These are phyloP conservation scores for Lissonota sp. DNA, from an alignment of 2,888 invertebrate species.

Conservation along the genomic window DNA sequence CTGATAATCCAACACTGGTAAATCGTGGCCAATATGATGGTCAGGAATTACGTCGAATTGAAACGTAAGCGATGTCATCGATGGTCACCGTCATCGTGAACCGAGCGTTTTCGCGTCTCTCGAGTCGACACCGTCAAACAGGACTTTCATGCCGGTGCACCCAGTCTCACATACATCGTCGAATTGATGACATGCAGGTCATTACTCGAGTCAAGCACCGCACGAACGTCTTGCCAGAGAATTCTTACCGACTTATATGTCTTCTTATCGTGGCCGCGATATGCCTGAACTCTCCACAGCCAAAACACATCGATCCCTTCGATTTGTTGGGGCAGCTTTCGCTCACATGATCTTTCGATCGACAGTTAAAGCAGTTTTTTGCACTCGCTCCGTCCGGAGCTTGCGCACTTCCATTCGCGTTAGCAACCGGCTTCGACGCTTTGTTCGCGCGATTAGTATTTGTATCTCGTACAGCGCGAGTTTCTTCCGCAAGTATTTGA, in stretches of 20 bases:
- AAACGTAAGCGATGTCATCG: conserved; percentile 11
- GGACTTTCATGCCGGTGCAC: conserved; percentile 29
- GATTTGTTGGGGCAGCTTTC: conserved; percentile 29
- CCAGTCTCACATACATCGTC: conserved; percentile 41
- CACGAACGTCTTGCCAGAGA: conserved; percentile 32
- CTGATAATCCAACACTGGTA: conserved; percentile 40
- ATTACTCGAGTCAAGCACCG: conserved; percentile 29
- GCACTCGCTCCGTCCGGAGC: background rate
- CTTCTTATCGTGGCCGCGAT: conserved; percentile 32
- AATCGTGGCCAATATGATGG: background rate
- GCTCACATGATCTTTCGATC: conserved; percentile 26
- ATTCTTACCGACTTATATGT: background rate
- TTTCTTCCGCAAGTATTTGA: background rate
- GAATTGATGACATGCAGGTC: conserved; percentile 42
- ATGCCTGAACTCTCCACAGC: conserved; percentile 49
- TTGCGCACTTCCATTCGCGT: background rate
- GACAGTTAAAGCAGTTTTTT: conserved; percentile 39
- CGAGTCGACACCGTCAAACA: conserved; percentile 43
- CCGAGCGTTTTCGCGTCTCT: conserved; percentile 11
- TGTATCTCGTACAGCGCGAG: conserved; percentile 2
- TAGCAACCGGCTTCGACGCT: background rate
- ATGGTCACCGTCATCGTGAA: conserved; percentile 9
- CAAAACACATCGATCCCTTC: conserved; percentile 40
- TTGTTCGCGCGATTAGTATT: background rate
- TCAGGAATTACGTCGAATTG: background rate